A percentile compares a stretch with the other conserved stretches of the same genome.
Conservation (phyloP, 1,140 invertebrate species). For the Teleopsis dalmanni region DNA sequence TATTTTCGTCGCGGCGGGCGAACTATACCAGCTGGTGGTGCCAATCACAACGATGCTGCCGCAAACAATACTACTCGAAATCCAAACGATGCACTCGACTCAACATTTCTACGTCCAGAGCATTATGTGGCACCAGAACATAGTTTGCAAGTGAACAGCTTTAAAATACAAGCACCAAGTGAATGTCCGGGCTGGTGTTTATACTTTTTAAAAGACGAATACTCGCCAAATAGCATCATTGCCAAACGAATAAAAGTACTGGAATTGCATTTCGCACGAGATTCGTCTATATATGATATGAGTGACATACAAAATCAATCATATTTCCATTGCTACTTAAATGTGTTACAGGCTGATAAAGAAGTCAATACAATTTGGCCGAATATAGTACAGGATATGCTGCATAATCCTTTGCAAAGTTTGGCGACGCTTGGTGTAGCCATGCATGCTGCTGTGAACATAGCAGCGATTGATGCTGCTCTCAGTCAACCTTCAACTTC, state of each 20-base stretch:
- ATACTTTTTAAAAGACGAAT: slow-evolving; percentile 54
- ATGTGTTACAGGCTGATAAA: slow-evolving; percentile 46
- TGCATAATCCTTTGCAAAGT: slow-evolving; percentile 48
- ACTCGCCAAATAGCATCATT: slow-evolving; percentile 36
- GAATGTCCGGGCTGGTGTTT: slow-evolving; percentile 56
- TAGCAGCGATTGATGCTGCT: slow-evolving; percentile 14
- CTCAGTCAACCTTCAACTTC: not conserved
- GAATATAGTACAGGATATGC: slow-evolving; percentile 50
- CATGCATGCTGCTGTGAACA: slow-evolving; percentile 52
- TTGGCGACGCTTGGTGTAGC: slow-evolving; percentile 55
- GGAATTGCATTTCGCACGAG: slow-evolving; percentile 37
- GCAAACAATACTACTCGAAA: not conserved
- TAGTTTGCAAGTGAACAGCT: slow-evolving; percentile 18
- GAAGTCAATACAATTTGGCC: slow-evolving; percentile 49
- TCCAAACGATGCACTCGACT: slow-evolving; percentile 15
- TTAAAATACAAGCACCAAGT: slow-evolving; percentile 22
- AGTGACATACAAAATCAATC: slow-evolving; percentile 45
- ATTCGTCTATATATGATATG: slow-evolving; percentile 38
- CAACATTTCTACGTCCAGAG: slow-evolving; percentile 23
- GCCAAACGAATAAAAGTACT: slow-evolving; percentile 44
- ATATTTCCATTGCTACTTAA: slow-evolving; percentile 47
- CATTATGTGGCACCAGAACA: slow-evolving; percentile 33
- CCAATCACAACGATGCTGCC: not conserved
- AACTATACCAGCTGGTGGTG: slow-evolving; percentile 26
- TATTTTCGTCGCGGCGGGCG: slow-evolving; percentile 36